phyloP scores from a whole-genome alignment of 2,113 vertebrate species.

The Pagrus major region DNA sequence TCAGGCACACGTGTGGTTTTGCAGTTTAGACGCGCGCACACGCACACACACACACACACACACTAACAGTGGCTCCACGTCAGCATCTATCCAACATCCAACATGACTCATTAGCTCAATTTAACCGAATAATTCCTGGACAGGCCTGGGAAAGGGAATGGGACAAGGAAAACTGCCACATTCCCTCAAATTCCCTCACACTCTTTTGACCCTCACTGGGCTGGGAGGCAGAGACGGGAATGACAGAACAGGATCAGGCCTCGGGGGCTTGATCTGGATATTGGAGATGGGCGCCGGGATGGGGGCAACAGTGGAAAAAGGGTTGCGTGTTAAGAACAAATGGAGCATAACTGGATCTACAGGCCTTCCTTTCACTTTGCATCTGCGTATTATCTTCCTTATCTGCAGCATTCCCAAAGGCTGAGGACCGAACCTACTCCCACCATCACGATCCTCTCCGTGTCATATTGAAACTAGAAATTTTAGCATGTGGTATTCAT shows the following conservation, averaged over 20 bases:
- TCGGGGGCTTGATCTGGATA: conserved; percentile 34
- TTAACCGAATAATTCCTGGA: conserved; percentile 54
- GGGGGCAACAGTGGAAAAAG: conserved; percentile 25
- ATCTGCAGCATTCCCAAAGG: background rate
- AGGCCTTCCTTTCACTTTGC: conserved; percentile 7
- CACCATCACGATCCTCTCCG: background rate
- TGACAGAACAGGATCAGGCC: conserved; percentile 40
- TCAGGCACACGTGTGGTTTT: conserved; percentile 30
- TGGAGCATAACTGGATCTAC: conserved; percentile 42
- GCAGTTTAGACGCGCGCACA: conserved; percentile 26
- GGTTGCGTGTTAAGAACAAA: conserved; percentile 34
- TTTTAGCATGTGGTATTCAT: conserved; percentile 7
- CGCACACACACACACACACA: conserved; percentile 13
- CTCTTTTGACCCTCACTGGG: conserved; percentile 59
- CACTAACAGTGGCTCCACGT: conserved; percentile 5
- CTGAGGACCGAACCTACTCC: background rate
- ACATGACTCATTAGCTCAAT: conserved; percentile 54
- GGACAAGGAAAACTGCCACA: conserved; percentile 55
- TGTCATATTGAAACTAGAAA: background rate
- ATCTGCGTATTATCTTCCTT: background rate
- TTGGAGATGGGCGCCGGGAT: conserved; percentile 1
- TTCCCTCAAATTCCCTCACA: conserved; percentile 55
- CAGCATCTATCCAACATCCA: conserved; percentile 11
- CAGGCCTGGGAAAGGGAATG: conserved; percentile 38
- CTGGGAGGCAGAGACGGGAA: conserved; percentile 24